A percentile compares a stretch with the other conserved stretches of the same genome.
phyloP scores from a whole-genome alignment of 2,888 invertebrate genomes.

The Baronia brevicornis region DNA sequence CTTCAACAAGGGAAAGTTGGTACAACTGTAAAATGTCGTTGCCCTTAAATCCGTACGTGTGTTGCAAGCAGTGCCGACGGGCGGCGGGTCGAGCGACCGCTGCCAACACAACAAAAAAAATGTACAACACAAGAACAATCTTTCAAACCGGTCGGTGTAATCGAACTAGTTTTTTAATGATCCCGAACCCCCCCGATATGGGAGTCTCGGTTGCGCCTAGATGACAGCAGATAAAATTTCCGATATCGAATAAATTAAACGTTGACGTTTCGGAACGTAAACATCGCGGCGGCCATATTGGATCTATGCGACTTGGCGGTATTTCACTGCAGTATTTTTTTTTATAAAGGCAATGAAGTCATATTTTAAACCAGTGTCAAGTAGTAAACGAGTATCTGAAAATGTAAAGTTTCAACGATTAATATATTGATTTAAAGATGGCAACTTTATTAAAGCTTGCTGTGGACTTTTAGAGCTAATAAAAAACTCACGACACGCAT shows the following conservation, averaged over 20 bases:
- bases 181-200: constrained; percentile 28
- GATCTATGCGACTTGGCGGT: constrained; percentile 4
- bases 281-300: constrained; percentile 13
- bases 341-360: too few relatives aligned
- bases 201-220: constrained; percentile 40
- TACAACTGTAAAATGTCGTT: constrained; percentile 17
- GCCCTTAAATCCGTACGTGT: constrained; percentile 19
- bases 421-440: too few relatives aligned
- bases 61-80: constrained; percentile 10
- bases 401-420: too few relatives aligned
- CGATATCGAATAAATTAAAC: constrained; percentile 34
- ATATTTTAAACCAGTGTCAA: constrained; percentile 1
- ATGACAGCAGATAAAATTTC: constrained; percentile 55
- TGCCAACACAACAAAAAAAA: constrained; percentile 21
- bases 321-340: constrained; percentile 2
- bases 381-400: too few relatives aligned
- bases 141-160: constrained; percentile 26
- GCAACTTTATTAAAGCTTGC: too few relatives aligned
- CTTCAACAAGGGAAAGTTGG: constrained; percentile 2
- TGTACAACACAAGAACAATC: constrained; percentile 19
- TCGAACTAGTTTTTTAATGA: constrained; percentile 61
- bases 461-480: too few relatives aligned
- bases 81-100: constrained; percentile 12
- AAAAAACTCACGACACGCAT: too few relatives aligned
- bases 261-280: constrained; percentile 18